Evolutionary conservation across 2,797 vertebrate species (phyloP).

Genomic region (Sus cebifrons): DNA sequence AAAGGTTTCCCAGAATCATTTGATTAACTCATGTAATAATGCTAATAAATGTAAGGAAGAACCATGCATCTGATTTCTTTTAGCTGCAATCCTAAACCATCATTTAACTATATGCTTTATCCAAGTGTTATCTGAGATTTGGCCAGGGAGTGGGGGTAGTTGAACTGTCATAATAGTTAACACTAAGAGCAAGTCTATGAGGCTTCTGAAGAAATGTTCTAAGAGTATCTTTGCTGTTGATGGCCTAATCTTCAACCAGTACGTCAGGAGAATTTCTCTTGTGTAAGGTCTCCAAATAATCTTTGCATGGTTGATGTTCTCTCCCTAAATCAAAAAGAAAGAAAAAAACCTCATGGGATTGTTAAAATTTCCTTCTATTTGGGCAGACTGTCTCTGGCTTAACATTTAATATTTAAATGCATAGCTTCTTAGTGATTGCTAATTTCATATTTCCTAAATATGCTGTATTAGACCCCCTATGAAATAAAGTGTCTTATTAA

Average conservation of each 20-base stretch:
- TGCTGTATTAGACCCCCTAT: not conserved
- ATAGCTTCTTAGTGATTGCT: not conserved
- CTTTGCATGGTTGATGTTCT: not conserved
- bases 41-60: constrained; percentile 43
- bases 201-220: not conserved
- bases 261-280: not conserved
- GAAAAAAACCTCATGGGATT: not conserved
- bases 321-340: not conserved
- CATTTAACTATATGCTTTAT: constrained; percentile 48
- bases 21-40: constrained; percentile 44
- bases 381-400: not conserved
- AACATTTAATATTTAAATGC: not conserved
- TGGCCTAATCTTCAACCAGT: not conserved
- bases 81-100: not conserved
- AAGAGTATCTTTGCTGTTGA: not conserved
- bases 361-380: not conserved
- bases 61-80: not conserved
- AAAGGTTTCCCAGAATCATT: constrained; percentile 28
- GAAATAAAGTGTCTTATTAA: not conserved
- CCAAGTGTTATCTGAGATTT: not conserved
- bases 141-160: not conserved
- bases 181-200: not conserved
- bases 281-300: not conserved
- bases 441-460: constrained; percentile 29
- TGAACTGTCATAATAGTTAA: not conserved